Evolutionary conservation across 2,888 invertebrate genomes (phyloP).

Genomic region (Hirtodrosophila histrioides): DNA sequence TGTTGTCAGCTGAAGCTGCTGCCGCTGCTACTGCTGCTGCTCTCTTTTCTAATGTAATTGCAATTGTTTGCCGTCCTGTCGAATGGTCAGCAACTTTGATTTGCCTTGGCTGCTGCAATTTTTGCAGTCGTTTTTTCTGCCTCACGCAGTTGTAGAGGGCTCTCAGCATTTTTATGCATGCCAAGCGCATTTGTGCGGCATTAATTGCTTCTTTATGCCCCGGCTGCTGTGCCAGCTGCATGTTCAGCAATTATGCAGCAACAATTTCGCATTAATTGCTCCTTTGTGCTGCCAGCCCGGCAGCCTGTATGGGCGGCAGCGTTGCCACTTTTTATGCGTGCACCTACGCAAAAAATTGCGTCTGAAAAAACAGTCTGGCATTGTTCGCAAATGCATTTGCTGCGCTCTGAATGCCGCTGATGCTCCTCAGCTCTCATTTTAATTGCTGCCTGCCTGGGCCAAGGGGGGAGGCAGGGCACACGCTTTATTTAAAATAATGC

Average conservation of each 20-base stretch:
- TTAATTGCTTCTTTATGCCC: conserved; percentile 81
- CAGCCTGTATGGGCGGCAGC: conserved; percentile 30
- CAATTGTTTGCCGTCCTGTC: conserved; percentile 66
- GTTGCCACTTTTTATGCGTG: conserved; percentile 35
- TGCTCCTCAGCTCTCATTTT: conserved; percentile 54
- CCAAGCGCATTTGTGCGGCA: conserved; percentile 80
- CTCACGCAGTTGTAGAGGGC: conserved; percentile 8
- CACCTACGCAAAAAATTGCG: conserved; percentile 12
- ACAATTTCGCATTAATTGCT: conserved; percentile 82
- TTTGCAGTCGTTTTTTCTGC: conserved; percentile 31
- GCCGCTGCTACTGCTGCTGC: conserved; percentile 15
- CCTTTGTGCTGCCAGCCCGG: conserved; percentile 65
- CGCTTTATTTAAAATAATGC: conserved; percentile 35
- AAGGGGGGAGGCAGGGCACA: neutral
- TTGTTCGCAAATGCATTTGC: conserved; percentile 69
- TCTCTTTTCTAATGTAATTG: conserved; percentile 75
- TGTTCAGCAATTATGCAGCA: conserved; percentile 81
- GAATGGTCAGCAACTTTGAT: conserved; percentile 63
- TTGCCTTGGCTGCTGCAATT: conserved; percentile 48
- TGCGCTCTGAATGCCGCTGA: conserved; percentile 3
- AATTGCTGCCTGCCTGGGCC: conserved; percentile 58
- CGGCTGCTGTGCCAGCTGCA: conserved; percentile 58
- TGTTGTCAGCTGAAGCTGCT: conserved; percentile 9
- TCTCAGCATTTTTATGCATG: conserved; percentile 80
- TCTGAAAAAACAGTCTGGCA: conserved; percentile 23